phyloP scores from a whole-genome alignment of 2,113 vertebrate genomes.

The Grammomys surdaster region DNA sequence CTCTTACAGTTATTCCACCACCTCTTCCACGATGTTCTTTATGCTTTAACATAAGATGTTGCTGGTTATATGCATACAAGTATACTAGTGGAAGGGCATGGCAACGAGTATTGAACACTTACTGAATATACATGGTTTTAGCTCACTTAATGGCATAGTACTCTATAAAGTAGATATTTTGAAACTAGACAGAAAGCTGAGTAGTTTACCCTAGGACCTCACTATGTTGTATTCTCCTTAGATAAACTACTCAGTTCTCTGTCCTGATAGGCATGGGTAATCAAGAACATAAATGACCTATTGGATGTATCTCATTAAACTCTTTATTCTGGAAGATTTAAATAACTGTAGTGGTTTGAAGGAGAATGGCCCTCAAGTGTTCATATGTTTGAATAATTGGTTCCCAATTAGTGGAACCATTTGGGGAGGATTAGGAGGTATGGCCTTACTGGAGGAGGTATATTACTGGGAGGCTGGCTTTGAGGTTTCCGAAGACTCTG shows the following conservation, averaged over 20 bases:
- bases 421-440: not conserved
- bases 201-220: not conserved
- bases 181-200: not conserved
- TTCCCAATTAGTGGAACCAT: not conserved
- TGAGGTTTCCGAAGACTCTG: not conserved
- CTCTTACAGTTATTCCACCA: not conserved
- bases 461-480: not conserved
- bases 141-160: not conserved
- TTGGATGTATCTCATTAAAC: not conserved
- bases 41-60: not conserved
- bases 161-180: slow-evolving; percentile 22
- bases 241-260: not conserved
- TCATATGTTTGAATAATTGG: not conserved
- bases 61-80: not conserved
- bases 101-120: not conserved
- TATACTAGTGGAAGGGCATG: not conserved
- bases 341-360: not conserved
- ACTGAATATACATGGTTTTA: not conserved
- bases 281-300: not conserved
- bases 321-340: not conserved
- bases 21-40: not conserved
- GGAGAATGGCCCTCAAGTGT: not conserved
- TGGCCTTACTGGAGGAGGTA: not conserved
- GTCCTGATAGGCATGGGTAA: not conserved
- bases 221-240: too few species aligned